Base-by-base conservation (phyloP, 2,797 vertebrate species). In the Aselliscus stoliczkanus region DNA sequence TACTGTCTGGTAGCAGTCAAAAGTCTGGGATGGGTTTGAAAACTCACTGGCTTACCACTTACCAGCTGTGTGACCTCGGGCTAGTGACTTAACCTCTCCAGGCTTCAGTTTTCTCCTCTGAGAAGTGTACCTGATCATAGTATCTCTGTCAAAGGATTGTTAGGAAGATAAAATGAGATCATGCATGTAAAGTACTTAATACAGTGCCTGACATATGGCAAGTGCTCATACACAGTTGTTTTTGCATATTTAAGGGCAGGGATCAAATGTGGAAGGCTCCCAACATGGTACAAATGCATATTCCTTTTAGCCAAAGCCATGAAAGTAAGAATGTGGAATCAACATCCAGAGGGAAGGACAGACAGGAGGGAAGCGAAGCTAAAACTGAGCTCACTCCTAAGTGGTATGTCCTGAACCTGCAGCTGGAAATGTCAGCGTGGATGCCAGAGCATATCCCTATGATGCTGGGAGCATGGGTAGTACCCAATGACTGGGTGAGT, bases 131-230 rank as follows among this genome's bases (percentile, higher is more conserved):
- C 70, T 65, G 56, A 79, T 93, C 67, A 72, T 13, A 72, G 79
- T 70, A 58, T 70, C 58, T 95, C 37, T 92, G 58, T 88, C 47
- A 84, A 54, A 93, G 25, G 82, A 88, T 72, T 77, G 62, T 73
- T 96, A 58, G 60, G 75, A 79, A 73, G n/a, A 87, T 83, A 72
- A 80, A 96, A 93, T 81, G 77, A 94, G 37, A 88, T 79, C 42
- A 27, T 34, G n/a, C 23, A 1, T 65, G 27, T 67, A 54, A 88
- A 56, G 34, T 64, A 52, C 42, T 77, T 96, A 79, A 69, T 42
- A 42, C 8, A 54, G 64, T 75, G 8, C 69, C 67, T 76, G 47
- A 39, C 50, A 82, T 69, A 54, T 69, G 73, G 34, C 85, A 95
- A 85, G 58, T 62, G 81, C 69, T 82, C 34, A 90, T 2, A 10